Percentiles rank a stretch among this genome's conserved stretches.
These are phyloP conservation scores for Parochlus steinenii DNA, from an alignment of 2,888 invertebrate species.

Conservation along the genomic window DNA sequence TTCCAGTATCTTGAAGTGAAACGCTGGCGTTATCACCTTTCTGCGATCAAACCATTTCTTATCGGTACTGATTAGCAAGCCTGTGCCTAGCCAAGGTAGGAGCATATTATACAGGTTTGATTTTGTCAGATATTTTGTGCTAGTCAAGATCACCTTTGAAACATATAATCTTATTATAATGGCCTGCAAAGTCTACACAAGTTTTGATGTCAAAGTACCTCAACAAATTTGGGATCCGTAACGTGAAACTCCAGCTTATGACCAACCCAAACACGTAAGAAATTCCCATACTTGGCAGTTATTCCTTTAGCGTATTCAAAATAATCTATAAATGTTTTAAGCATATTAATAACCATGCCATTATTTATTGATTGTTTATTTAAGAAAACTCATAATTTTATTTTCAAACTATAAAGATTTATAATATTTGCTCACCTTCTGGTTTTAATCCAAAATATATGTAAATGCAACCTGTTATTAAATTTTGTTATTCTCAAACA, in stretches of 20 bases:
- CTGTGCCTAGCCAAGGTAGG: conserved; percentile 23
- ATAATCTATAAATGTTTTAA: not conserved
- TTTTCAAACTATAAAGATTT: too few species aligned
- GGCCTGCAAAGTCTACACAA: too few species aligned
- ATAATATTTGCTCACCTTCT: conserved; percentile 18
- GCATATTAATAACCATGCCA: too few species aligned
- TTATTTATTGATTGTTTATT: too few species aligned
- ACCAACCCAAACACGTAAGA: conserved; percentile 30
- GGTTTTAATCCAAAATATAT: conserved; percentile 19
- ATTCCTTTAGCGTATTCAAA: not conserved
- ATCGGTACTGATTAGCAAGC: conserved; percentile 22
- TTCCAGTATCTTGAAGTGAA: conserved; percentile 61
- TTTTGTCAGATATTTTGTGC: conserved; percentile 22
- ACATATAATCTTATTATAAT: too few species aligned
- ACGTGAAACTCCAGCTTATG: conserved; percentile 29
- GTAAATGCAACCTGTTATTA: too few species aligned
- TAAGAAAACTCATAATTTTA: too few species aligned
- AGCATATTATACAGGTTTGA: conserved; percentile 21
- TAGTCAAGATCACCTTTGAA: conserved; percentile 20
- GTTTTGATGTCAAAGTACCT: conserved; percentile 23
- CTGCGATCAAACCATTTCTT: conserved; percentile 47
- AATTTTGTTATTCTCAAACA: too few species aligned
- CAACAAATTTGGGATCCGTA: conserved; percentile 32
- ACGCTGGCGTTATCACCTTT: conserved; percentile 59
- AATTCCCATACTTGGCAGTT: not conserved